Conservation (phyloP, 2,888 invertebrate genomes). For the Latrodectus hesperus region DNA sequence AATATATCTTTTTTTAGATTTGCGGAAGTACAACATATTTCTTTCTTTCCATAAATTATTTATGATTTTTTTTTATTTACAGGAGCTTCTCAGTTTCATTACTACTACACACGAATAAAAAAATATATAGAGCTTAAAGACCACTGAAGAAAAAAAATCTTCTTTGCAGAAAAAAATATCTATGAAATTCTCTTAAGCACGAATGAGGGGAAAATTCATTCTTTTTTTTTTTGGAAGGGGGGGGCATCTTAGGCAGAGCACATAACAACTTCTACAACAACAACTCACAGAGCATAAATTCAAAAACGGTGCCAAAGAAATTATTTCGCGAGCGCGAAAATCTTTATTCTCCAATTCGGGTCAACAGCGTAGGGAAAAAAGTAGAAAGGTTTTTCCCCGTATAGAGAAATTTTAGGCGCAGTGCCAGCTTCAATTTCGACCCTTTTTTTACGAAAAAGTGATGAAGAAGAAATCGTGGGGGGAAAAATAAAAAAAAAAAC, state of each 20-base stretch:
- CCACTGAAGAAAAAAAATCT: too few species aligned
- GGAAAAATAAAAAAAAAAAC: neutral
- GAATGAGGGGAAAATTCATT: neutral
- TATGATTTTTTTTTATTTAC: too few species aligned
- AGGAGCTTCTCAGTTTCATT: too few species aligned
- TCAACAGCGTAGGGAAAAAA: slow-evolving; percentile 22
- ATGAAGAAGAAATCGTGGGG: slow-evolving; percentile 23
- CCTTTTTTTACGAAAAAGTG: slow-evolving; percentile 6
- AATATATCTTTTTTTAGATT: too few species aligned
- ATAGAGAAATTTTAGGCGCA: slow-evolving; percentile 53
- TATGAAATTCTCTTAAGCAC: neutral
- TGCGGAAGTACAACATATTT: too few species aligned
- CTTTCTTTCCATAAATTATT: too few species aligned
- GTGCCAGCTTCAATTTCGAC: slow-evolving; percentile 34
- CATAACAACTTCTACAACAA: neutral
- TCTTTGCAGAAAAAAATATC: neutral
- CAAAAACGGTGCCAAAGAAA: slow-evolving; percentile 65
- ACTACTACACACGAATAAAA: too few species aligned
- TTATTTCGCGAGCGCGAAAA: slow-evolving; percentile 58
- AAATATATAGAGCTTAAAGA: too few species aligned
- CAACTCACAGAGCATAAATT: slow-evolving; percentile 41
- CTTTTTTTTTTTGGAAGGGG: neutral
- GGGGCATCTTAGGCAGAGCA: neutral
- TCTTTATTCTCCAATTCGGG: slow-evolving; percentile 64
- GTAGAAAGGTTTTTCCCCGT: slow-evolving; percentile 7